Conservation (phyloP, 2,113 vertebrate species). For the Perca flavescens region DNA sequence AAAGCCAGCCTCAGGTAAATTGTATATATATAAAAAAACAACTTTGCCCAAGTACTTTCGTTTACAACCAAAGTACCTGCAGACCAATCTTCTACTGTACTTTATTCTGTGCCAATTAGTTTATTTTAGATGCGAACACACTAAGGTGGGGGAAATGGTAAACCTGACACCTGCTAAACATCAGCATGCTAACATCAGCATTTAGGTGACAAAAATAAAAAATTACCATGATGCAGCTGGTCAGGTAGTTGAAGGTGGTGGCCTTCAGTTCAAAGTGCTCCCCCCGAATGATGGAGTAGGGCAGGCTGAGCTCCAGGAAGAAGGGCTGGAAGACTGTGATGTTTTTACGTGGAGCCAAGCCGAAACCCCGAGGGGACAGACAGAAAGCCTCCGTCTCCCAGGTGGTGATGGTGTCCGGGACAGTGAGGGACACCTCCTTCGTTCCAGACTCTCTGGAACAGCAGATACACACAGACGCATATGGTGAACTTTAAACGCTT, state of each 20-base stretch:
- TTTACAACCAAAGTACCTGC: no score
- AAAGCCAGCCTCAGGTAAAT: no score
- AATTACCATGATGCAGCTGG: slow-evolving; percentile 87
- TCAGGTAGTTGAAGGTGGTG: slow-evolving; percentile 88
- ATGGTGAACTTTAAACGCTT: not conserved
- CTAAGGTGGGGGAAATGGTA: no score
- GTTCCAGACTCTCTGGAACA: slow-evolving; percentile 81
- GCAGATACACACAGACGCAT: not conserved
- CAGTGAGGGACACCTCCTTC: slow-evolving; percentile 77
- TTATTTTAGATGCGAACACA: no score
- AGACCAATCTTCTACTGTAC: no score
- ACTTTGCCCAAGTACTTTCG: no score
- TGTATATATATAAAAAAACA: no score
- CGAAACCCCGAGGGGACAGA: slow-evolving; percentile 85
- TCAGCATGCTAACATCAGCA: no score
- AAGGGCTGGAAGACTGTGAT: slow-evolving; percentile 90
- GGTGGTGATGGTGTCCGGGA: slow-evolving; percentile 92
- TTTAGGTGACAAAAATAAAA: slow-evolving; percentile 46
- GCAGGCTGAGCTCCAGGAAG: slow-evolving; percentile 89
- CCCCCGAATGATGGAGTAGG: slow-evolving; percentile 78
- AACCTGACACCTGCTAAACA: no score
- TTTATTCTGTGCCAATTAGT: no score
- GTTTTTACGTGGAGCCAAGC: slow-evolving; percentile 84
- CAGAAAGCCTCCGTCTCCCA: slow-evolving; percentile 92
- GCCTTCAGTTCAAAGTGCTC: slow-evolving; percentile 31